Evolutionary conservation across 2,797 vertebrate species (phyloP).

Genomic region (Molossus alvarezi): DNA sequence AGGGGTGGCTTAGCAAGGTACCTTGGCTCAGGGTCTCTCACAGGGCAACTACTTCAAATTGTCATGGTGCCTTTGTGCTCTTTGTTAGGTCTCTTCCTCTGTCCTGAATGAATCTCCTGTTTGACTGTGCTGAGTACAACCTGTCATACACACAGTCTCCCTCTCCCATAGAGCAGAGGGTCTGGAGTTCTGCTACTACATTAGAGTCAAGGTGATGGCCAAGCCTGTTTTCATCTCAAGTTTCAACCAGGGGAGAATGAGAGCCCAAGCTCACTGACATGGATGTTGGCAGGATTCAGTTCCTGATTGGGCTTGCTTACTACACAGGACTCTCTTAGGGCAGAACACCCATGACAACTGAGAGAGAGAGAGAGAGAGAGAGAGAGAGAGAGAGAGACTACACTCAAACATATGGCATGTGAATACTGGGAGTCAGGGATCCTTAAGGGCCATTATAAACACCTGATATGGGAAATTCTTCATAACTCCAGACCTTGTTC

Average conservation of each 20-base stretch:
- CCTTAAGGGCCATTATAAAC: neutral
- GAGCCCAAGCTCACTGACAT: neutral
- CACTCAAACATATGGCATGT: neutral
- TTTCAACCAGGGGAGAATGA: neutral
- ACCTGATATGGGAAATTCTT: neutral
- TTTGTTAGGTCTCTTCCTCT: conserved; percentile 43
- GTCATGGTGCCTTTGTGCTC: conserved; percentile 53
- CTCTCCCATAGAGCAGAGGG: neutral
- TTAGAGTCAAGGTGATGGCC: neutral
- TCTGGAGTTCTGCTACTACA: conserved; percentile 40
- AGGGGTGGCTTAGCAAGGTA: neutral
- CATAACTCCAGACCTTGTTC: neutral
- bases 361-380: too few species aligned
- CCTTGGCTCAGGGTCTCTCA: neutral
- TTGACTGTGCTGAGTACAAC: conserved; percentile 15
- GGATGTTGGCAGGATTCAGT: neutral
- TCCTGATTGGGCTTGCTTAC: neutral
- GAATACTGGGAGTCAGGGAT: neutral
- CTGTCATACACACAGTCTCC: conserved; percentile 15
- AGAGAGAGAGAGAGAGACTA: neutral
- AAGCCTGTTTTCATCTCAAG: neutral
- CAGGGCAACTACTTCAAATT: neutral
- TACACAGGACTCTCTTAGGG: neutral
- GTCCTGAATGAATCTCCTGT: conserved; percentile 78
- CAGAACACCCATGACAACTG: neutral